A percentile compares a stretch with the other conserved stretches of the same genome.
phyloP scores from a whole-genome alignment of 1,140 invertebrate genomes.

The Papilio glaucus region DNA sequence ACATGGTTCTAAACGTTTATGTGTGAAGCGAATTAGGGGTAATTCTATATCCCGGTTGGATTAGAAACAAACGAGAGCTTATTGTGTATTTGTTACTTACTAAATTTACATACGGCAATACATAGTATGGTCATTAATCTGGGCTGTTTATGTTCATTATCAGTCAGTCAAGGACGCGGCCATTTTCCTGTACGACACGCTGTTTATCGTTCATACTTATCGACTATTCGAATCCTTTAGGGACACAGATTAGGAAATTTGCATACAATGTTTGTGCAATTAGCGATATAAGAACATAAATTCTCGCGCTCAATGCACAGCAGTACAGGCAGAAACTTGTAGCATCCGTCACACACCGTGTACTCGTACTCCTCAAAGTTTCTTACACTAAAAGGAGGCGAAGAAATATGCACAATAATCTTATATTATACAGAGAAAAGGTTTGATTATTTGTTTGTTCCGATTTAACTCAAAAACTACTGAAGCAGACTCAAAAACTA shows the following conservation, averaged over 20 bases:
- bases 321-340: no score
- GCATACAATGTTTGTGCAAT: not conserved
- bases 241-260: slow-evolving; percentile 11
- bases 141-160: slow-evolving; percentile 19
- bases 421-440: no score
- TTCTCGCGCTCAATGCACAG: not conserved
- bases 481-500: no score
- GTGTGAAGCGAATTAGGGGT: not conserved
- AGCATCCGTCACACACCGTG: no score
- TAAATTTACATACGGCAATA: not conserved
- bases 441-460: no score
- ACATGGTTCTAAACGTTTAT: not conserved
- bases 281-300: not conserved
- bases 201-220: slow-evolving; percentile 18
- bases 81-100: not conserved
- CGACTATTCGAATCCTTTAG: slow-evolving; percentile 4
- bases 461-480: no score
- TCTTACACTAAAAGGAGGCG: no score
- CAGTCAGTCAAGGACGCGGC: not conserved
- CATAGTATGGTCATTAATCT: slow-evolving; percentile 10
- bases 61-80: not conserved
- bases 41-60: not conserved
- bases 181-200: slow-evolving; percentile 28
- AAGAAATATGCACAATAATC: no score
- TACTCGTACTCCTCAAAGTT: no score